Conservation (phyloP, 2,888 invertebrate genomes). For the Epistrophe grossulariae region DNA sequence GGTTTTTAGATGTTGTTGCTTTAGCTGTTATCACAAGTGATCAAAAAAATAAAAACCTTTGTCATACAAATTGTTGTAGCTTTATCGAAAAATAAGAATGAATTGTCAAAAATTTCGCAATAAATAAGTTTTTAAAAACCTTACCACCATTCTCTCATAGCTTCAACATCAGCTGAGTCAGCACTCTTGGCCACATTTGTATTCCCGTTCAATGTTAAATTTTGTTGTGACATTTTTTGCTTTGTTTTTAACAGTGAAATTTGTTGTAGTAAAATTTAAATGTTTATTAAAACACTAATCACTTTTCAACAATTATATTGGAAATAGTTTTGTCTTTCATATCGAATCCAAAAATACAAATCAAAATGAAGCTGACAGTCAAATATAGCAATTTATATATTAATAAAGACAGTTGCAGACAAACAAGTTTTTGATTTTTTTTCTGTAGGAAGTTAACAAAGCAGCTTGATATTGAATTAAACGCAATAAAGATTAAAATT, state of each 20-base stretch:
- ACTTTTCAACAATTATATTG: constrained; percentile 18
- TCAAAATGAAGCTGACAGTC: neutral
- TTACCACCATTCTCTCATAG: constrained; percentile 84
- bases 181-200: constrained; percentile 71
- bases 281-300: constrained; percentile 6
- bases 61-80: neutral
- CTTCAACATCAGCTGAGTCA: constrained; percentile 80
- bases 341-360: neutral
- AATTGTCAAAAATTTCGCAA: neutral
- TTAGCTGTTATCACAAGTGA: neutral
- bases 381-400: neutral
- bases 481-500: neutral
- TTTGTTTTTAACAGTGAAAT: neutral
- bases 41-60: neutral
- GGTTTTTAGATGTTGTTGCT: neutral
- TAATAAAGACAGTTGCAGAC: neutral
- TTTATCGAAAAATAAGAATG: neutral
- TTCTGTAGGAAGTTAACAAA: neutral
- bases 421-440: neutral
- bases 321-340: constrained; percentile 8
- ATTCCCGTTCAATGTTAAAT: constrained; percentile 48
- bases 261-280: neutral
- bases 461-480: neutral
- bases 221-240: constrained; percentile 67
- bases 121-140: constrained; percentile 54